phyloP scores from a whole-genome alignment of 1,140 invertebrate genomes.

The Zaprionus inermis region DNA sequence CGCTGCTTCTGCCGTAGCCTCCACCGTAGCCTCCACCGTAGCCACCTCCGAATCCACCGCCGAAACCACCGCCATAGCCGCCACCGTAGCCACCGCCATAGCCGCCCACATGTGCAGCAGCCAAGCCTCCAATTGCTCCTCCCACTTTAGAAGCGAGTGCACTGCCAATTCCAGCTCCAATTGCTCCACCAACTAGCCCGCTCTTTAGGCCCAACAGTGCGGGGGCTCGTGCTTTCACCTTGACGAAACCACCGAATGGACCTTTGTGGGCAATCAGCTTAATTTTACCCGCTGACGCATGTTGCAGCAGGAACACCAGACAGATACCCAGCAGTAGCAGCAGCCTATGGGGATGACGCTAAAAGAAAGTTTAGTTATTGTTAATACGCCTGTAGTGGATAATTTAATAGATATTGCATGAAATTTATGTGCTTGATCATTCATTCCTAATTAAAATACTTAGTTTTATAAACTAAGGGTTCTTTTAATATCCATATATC shows the following conservation, averaged over 20 bases:
- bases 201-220: constrained; percentile 60
- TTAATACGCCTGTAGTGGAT: too few species aligned
- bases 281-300: constrained; percentile 49
- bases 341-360: constrained; percentile 27
- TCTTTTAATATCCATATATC: too few species aligned
- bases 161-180: constrained; percentile 25
- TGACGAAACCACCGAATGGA: constrained; percentile 64
- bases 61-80: constrained; percentile 56
- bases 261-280: constrained; percentile 72
- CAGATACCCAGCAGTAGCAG: constrained; percentile 47
- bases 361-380: background rate
- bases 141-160: background rate
- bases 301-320: constrained; percentile 33
- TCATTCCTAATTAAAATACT: too few species aligned
- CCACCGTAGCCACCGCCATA: constrained; percentile 17
- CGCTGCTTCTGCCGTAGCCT: constrained; percentile 35
- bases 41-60: constrained; percentile 45
- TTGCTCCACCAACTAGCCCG: constrained; percentile 47
- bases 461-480: too few species aligned
- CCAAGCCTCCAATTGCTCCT: background rate
- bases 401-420: too few species aligned
- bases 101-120: background rate
- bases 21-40: constrained; percentile 51
- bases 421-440: too few species aligned
- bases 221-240: constrained; percentile 60